A percentile compares a stretch with the other conserved stretches of the same genome.
Conservation (phyloP, 2,888 invertebrate genomes). For the Lochmaea crataegi region DNA sequence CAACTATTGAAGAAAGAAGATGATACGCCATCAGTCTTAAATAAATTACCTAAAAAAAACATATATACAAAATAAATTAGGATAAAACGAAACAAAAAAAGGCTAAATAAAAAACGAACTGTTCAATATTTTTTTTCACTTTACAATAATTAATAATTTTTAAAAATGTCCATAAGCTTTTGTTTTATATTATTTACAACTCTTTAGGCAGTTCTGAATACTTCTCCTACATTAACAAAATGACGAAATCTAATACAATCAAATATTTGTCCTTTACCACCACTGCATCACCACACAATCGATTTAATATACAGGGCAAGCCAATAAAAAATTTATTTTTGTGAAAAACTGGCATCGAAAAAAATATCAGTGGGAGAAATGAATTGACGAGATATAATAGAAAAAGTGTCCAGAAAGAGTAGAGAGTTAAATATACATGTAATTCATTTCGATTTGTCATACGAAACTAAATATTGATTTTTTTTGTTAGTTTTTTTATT, state of each 20-base stretch:
- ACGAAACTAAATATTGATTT: neutral
- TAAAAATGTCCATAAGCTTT: constrained; percentile 46
- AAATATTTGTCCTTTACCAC: constrained; percentile 37
- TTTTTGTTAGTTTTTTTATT: neutral
- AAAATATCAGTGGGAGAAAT: neutral
- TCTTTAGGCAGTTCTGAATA: constrained; percentile 48
- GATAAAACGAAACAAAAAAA: constrained; percentile 38
- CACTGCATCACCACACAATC: constrained; percentile 30
- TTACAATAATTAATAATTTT: constrained; percentile 40
- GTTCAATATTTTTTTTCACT: constrained; percentile 38
- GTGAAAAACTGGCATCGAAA: neutral
- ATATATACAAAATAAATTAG: constrained; percentile 52
- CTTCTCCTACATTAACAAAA: constrained; percentile 47
- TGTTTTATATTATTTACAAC: constrained; percentile 44
- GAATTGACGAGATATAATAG: too few relatives aligned
- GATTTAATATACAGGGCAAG: constrained; percentile 15
- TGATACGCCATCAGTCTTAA: constrained; percentile 62
- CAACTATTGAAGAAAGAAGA: constrained; percentile 54
- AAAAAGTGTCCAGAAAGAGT: too few relatives aligned
- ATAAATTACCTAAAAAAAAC: constrained; percentile 61
- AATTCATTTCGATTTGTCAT: neutral
- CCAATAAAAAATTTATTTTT: constrained; percentile 11
- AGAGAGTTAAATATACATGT: too few relatives aligned
- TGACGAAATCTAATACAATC: constrained; percentile 42
- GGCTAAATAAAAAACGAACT: constrained; percentile 36